Evolutionary conservation across 2,113 vertebrate genomes (phyloP).

Genomic region (Passer montanus): DNA sequence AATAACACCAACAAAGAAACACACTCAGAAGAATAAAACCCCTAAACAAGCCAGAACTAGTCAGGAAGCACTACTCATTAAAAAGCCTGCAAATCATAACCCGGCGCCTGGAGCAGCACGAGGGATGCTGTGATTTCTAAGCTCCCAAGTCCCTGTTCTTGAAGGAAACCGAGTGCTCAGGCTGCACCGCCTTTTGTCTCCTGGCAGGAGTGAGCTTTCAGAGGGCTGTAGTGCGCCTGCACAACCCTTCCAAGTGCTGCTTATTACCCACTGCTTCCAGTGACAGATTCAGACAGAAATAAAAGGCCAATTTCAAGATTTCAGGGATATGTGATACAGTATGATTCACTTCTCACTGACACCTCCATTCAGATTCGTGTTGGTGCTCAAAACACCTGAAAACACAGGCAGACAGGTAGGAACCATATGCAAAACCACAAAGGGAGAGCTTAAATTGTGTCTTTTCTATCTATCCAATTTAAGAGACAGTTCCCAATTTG

Average conservation of each 20-base stretch:
- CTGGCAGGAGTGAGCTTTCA: background rate
- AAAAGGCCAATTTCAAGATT: background rate
- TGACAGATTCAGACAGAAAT: background rate
- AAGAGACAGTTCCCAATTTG: background rate
- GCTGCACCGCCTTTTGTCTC: background rate
- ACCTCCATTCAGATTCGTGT: background rate
- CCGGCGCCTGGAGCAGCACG: background rate
- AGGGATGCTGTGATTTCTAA: slow-evolving; percentile 34
- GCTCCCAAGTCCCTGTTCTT: background rate
- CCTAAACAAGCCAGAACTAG: background rate
- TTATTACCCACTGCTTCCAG: background rate
- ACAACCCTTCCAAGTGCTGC: background rate
- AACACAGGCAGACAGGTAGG: background rate
- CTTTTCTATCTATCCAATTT: background rate
- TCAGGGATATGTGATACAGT: background rate
- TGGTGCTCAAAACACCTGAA: background rate
- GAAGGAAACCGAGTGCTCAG: background rate
- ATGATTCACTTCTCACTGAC: background rate
- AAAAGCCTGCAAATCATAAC: background rate
- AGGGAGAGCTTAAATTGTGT: background rate
- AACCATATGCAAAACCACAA: background rate
- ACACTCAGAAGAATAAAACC: background rate
- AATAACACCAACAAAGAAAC: background rate
- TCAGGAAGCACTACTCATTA: slow-evolving; percentile 19
- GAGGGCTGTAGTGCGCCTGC: background rate